Conservation (phyloP, 2,797 vertebrate genomes). For the Characodon lateralis region DNA sequence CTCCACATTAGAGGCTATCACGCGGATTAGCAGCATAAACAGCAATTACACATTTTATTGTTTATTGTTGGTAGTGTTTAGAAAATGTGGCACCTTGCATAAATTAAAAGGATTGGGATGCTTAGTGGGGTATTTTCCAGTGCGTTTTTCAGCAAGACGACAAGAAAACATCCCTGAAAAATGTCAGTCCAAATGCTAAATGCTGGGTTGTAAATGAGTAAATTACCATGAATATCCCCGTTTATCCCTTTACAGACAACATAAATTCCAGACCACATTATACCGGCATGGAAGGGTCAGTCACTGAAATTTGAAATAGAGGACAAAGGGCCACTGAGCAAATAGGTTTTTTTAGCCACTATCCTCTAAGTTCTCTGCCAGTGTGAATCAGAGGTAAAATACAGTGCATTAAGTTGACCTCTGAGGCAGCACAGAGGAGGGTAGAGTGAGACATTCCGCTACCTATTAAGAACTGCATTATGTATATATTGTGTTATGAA, state of each 20-base stretch:
- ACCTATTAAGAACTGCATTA: conserved; percentile 79
- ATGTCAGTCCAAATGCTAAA: conserved; percentile 49
- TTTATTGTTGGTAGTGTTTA: conserved; percentile 74
- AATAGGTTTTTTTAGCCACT: conserved; percentile 67
- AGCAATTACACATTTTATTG: conserved; percentile 81
- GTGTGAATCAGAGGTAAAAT: conserved; percentile 80
- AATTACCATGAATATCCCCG: conserved; percentile 67
- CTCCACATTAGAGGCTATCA: conserved; percentile 79
- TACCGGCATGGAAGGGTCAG: conserved; percentile 62
- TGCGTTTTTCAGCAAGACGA: conserved; percentile 40
- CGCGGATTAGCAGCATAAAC: conserved; percentile 76
- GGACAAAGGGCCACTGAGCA: conserved; percentile 73
- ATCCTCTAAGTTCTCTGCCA: conserved; percentile 68
- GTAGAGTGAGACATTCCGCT: conserved; percentile 78
- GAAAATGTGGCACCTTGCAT: conserved; percentile 48
- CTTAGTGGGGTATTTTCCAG: conserved; percentile 28
- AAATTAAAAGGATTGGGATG: conserved; percentile 54
- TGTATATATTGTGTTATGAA: conserved; percentile 81
- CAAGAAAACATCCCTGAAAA: conserved; percentile 55
- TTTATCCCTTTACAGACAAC: conserved; percentile 61
- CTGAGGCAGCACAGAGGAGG: conserved; percentile 76
- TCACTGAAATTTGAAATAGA: conserved; percentile 74
- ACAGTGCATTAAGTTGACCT: conserved; percentile 76
- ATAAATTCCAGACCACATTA: conserved; percentile 64
- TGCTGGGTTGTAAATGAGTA: conserved; percentile 63